Evolutionary conservation across 1,140 invertebrate genomes (phyloP), one percentile per base, ranked within the genome.

Genomic region (Drosophila neocordata): DNA sequence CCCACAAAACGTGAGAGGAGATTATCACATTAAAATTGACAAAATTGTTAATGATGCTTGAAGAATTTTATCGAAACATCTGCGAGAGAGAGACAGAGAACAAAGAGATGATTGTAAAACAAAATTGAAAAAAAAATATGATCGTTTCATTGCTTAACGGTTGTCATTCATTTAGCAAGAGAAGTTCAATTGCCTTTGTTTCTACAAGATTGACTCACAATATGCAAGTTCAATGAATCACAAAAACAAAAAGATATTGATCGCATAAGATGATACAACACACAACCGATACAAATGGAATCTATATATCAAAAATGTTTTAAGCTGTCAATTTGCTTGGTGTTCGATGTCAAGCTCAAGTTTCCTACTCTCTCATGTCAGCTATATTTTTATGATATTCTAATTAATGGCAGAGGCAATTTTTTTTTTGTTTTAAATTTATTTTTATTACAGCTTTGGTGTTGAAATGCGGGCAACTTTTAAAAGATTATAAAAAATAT

Each of bases 341-440:
- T 44, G 3, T 7, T 8, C 13, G 13, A 44, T 24, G 22, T 24
- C 22, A 31, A 24, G 27, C 27, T 48, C 41, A 20, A 6, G 15
- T 11, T 48, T 8, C 41, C 9, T 9, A 48, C 8, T 18, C 8
- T n/a, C 41, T 48, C 27, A 31, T 48, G 41, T 48, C 15, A 20
- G 13, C 41, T 44, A 44, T 44, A n/a, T 44, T 44, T 18, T 44
- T 44, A 44, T 48, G 41, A 56, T 73, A 73, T 73, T 73, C 69
- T 73, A 73, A 73, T 73, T 73, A 73, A 73, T 65, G 71, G 58
- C 71, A 73, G 71, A 71, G 71, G 27, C 27, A 72, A 64, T 37
- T 20, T 20, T 72, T 37, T 20, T 20, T 15, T 20, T 52, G 8
- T 22, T 4, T 11, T 6, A 6, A 31, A 6, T 31, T 6, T 31